phyloP scores from a whole-genome alignment of 1,140 invertebrate genomes.

The Sminthurides bifidus region DNA sequence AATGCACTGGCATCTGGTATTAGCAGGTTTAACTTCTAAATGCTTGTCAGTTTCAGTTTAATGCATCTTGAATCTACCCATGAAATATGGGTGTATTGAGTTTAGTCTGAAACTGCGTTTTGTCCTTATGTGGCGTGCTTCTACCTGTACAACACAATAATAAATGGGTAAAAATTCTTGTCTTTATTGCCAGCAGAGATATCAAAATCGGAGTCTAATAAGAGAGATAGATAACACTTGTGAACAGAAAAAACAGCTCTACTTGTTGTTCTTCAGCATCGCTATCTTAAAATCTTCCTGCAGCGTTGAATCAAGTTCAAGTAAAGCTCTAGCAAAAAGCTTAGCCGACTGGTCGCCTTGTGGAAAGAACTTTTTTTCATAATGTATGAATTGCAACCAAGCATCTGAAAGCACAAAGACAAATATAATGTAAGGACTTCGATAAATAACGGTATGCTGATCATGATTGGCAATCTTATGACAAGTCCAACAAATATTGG shows the following conservation, averaged over 20 bases:
- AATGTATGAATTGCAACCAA: neutral
- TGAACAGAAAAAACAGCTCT: neutral
- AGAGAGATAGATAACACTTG: neutral
- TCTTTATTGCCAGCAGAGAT: neutral
- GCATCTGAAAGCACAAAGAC: neutral
- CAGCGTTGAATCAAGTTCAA: neutral
- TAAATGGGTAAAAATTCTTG: neutral
- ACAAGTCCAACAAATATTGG: no score
- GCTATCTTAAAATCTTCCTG: neutral
- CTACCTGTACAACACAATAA: no score
- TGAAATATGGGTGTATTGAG: no score
- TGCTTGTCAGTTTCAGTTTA: no score
- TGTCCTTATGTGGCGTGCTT: no score
- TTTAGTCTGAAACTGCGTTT: no score
- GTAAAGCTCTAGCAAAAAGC: neutral
- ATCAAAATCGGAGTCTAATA: neutral
- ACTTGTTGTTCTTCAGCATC: neutral
- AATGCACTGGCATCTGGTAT: no score
- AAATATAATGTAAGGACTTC: neutral
- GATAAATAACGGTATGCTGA: no score
- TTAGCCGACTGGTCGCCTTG: neutral
- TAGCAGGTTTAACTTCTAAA: no score
- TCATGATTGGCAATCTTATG: no score
- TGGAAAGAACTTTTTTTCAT: neutral
- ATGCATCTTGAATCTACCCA: no score